Evolutionary conservation across 2,113 vertebrate species (phyloP), one percentile per base, ranked within the genome.

Genomic region (Penelope pileata): DNA sequence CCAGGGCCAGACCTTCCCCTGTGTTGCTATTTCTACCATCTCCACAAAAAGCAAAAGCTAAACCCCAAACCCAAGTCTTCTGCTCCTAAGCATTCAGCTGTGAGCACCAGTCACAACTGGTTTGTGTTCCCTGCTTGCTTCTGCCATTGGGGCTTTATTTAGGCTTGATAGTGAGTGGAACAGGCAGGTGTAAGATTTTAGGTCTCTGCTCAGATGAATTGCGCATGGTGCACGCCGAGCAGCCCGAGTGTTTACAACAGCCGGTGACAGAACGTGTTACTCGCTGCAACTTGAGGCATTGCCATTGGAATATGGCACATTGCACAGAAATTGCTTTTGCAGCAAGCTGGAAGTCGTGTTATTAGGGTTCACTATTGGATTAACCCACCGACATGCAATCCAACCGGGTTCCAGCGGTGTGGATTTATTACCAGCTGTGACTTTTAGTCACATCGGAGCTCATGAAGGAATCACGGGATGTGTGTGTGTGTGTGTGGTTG

Each of bases 171-270:
- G 94, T 96, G 94, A 97, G 93, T 5, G 24, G 86, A 97, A 91
- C 89, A 92, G 95, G 92, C 95, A 97, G 95, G 91, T 97, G 95
- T 96, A 97, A 96, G 95, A 95, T 95, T 96, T 96, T 93, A 96
- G 83, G 85, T 92, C 95, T 96, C 86, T 0, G 23, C 92, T 95
- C 80, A 95, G 96, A 94, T 1, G 75, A 95, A 79, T 92, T 13
- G 9, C 4, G 81, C 80, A 1, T 1, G 7, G 83, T 83, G 50
- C 66, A 21, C 2, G 74, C 67, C 8, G 64, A 94, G 94, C 93
- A 91, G 85, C 77, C 72, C 10, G 11, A 85, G 68, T 88, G 92
- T 93, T 96, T 95, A 95, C 95, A 97, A 86, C 87, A 94, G 84
- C 91, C 87, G 60, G 86, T 95, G 96, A 96, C 89, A 94, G 83